Percentiles rank a stretch among this genome's conserved stretches.
Conservation (phyloP, 1,140 invertebrate species). For the Anoplolepis gracilipes region DNA sequence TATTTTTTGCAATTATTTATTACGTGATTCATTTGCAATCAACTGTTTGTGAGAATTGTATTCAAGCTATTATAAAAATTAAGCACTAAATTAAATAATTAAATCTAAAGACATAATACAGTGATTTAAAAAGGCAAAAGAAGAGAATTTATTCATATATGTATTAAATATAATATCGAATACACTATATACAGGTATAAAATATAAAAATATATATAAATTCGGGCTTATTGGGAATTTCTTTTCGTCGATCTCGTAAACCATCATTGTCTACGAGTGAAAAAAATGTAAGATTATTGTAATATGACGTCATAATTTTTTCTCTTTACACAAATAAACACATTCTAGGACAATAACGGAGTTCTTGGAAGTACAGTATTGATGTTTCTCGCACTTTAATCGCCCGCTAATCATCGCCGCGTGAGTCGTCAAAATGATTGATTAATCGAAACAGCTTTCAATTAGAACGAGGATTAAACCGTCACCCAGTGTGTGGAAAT, state of each 20-base stretch:
- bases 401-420: background rate
- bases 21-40: background rate
- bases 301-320: background rate
- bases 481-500: slow-evolving; percentile 38
- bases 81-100: no score
- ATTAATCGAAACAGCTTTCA: slow-evolving; percentile 29
- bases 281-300: background rate
- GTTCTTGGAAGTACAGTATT: slow-evolving; percentile 24
- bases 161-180: no score
- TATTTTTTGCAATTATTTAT: background rate
- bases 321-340: background rate
- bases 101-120: no score
- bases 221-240: background rate
- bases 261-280: background rate
- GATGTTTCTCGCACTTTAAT: slow-evolving; percentile 2
- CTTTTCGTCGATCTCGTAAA: background rate
- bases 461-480: slow-evolving; percentile 36
- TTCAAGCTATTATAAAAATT: no score
- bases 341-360: background rate
- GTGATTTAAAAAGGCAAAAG: background rate
- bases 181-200: background rate
- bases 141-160: background rate
- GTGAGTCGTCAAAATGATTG: slow-evolving; percentile 24
- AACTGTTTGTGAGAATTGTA: no score
- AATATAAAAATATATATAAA: background rate